These are phyloP conservation scores for Monodelphis domestica DNA, from an alignment of 2,797 vertebrate species.

Conservation along the genomic window DNA sequence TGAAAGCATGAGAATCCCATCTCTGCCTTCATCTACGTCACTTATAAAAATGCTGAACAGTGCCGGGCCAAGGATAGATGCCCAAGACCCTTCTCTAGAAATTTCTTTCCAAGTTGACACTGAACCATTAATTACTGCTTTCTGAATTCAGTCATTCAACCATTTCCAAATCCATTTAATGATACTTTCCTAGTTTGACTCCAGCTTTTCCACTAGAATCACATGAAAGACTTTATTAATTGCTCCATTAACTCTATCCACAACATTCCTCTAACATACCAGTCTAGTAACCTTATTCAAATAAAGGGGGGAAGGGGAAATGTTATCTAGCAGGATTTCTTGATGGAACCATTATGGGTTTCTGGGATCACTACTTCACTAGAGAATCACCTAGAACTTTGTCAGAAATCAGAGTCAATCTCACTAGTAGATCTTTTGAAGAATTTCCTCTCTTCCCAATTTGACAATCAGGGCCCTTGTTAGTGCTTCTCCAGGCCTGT, in stretches of 20 bases:
- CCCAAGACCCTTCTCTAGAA: background rate
- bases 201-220: background rate
- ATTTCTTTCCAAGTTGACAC: background rate
- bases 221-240: background rate
- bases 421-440: background rate
- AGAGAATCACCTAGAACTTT: background rate
- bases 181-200: background rate
- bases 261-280: background rate
- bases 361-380: background rate
- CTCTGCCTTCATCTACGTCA: background rate
- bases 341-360: background rate
- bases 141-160: background rate
- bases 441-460: background rate
- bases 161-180: background rate
- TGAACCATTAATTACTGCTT: background rate
- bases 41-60: background rate
- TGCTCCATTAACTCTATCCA: background rate
- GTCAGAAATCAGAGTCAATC: background rate
- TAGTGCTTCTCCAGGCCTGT: background rate
- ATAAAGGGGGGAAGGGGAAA: background rate
- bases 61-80: background rate
- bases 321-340: background rate
- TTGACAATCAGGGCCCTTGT: background rate
- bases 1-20: background rate
- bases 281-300: background rate